phyloP scores from a whole-genome alignment of 2,797 vertebrate species.

The Lerista edwardsae region DNA sequence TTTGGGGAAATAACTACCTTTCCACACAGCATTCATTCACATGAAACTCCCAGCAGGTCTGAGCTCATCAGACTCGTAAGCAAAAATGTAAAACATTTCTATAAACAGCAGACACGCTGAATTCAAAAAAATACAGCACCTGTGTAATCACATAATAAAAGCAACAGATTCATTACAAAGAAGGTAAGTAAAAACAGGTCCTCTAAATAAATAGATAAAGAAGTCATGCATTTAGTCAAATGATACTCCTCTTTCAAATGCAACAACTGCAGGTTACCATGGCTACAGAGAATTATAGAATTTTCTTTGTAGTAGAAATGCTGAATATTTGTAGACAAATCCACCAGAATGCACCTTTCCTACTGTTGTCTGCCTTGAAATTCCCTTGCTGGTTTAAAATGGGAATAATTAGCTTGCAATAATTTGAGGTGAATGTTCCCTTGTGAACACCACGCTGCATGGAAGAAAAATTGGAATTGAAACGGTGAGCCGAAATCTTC shows the following conservation, averaged over 20 bases:
- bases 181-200: constrained; percentile 49
- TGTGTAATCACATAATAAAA: not conserved
- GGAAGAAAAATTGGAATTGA: not conserved
- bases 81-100: constrained; percentile 8
- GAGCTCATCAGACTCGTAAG: constrained; percentile 8
- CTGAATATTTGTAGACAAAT: constrained; percentile 67
- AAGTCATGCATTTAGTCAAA: constrained; percentile 37
- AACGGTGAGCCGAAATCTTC: no score
- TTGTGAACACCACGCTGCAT: not conserved
- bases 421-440: constrained; percentile 8
- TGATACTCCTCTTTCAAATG: constrained; percentile 60
- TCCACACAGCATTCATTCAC: not conserved
- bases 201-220: constrained; percentile 49
- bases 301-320: constrained; percentile 46
- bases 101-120: constrained; percentile 26
- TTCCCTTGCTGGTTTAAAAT: constrained; percentile 41
- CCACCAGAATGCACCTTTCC: constrained; percentile 12
- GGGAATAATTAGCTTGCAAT: constrained; percentile 42
- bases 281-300: constrained; percentile 38
- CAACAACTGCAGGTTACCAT: constrained; percentile 52
- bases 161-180: not conserved
- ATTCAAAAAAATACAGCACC: not conserved
- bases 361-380: constrained; percentile 49
- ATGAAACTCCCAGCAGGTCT: constrained; percentile 9
- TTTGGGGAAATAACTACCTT: constrained; percentile 6